phyloP scores from a whole-genome alignment of 2,113 vertebrate species.

The Calidris pugnax region DNA sequence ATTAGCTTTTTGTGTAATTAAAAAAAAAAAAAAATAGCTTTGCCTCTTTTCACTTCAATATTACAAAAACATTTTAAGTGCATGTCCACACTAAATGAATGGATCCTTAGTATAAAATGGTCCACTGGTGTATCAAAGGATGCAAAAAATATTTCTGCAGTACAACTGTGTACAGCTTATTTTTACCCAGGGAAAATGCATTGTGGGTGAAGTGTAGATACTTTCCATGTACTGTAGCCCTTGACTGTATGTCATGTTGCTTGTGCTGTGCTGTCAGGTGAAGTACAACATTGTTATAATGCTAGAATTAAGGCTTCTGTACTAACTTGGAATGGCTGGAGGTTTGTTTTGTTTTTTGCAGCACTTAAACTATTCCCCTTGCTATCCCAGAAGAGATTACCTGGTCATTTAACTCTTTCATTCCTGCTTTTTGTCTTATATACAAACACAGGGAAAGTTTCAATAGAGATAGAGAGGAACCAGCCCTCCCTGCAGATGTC shows the following conservation, averaged over 20 bases:
- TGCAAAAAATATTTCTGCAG: neutral
- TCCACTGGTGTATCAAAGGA: neutral
- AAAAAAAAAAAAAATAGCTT: neutral
- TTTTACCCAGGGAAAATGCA: neutral
- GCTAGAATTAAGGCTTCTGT: neutral
- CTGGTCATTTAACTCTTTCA: neutral
- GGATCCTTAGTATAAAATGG: neutral
- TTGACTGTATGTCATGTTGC: neutral
- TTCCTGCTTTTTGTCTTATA: neutral
- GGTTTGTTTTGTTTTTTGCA: neutral
- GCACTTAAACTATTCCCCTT: neutral
- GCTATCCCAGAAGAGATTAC: neutral
- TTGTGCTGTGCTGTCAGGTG: constrained; percentile 1
- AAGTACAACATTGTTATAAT: neutral
- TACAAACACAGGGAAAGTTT: neutral
- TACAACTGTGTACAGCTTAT: neutral
- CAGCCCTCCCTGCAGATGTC: neutral
- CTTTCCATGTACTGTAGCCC: neutral
- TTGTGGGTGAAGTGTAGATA: neutral
- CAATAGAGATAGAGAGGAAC: neutral
- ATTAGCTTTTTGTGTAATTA: neutral
- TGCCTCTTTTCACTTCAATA: neutral
- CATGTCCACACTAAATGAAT: neutral
- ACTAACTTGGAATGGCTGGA: neutral
- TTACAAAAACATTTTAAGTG: neutral